These are phyloP conservation scores for Loripinus fragilis DNA, from an alignment of 2,888 invertebrate genomes.

Conservation along the genomic window DNA sequence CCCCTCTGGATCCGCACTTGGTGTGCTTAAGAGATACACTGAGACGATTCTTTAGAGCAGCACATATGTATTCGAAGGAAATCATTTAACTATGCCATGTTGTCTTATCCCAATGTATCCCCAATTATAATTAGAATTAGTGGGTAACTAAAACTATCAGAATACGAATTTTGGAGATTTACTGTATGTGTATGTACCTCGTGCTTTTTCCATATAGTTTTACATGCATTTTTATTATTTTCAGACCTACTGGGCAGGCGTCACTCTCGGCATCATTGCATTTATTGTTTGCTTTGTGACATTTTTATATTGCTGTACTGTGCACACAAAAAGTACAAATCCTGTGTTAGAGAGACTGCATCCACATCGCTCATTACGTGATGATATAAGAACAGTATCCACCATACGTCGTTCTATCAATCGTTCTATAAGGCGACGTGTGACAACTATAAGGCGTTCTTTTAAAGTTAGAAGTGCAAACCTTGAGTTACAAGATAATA, in stretches of 20 bases:
- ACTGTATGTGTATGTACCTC: too few species aligned
- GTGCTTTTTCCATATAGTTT: too few species aligned
- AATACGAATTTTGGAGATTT: too few species aligned
- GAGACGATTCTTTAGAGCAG: too few species aligned
- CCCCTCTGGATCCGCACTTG: too few species aligned
- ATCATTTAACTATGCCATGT: too few species aligned
- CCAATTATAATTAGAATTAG: too few species aligned
- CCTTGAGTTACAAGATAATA: not conserved
- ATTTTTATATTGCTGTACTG: constrained; percentile 38
- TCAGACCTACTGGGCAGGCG: constrained; percentile 34
- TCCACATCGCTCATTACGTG: constrained; percentile 32
- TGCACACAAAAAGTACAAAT: constrained; percentile 48
- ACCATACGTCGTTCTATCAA: not conserved
- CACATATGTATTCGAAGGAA: too few species aligned
- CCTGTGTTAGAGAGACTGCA: constrained; percentile 28
- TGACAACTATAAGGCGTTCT: not conserved
- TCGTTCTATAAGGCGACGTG: not conserved
- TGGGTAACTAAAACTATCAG: too few species aligned
- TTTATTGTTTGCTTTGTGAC: constrained; percentile 18
- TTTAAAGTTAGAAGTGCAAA: not conserved
- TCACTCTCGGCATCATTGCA: constrained; percentile 8
- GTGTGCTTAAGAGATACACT: too few species aligned
- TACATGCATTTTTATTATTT: constrained; percentile 15
- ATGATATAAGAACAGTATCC: not conserved
- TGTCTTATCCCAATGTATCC: too few species aligned